phyloP scores from a whole-genome alignment of 53 echinoderm and acorn worm species.

The Arbacia lixula region DNA sequence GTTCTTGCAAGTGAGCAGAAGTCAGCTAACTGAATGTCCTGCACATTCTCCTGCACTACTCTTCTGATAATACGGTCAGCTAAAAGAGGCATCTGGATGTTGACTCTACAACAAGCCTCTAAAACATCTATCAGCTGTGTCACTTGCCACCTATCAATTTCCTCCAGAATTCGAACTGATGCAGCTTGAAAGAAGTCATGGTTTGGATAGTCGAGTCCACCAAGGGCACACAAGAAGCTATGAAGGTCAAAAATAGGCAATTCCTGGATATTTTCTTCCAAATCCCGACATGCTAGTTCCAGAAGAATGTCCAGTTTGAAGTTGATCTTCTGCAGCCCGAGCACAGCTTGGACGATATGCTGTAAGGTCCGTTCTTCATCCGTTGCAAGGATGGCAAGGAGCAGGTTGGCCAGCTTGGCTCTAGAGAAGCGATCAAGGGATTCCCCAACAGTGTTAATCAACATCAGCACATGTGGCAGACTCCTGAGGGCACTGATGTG shows the following conservation, averaged over 20 bases:
- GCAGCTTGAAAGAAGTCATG: slow-evolving; percentile 31
- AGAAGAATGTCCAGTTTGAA: slow-evolving; percentile 34
- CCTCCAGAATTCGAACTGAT: slow-evolving; percentile 22
- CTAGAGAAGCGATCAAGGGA: not conserved
- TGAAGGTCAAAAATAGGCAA: not conserved
- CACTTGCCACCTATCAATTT: slow-evolving; percentile 1
- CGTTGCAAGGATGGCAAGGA: slow-evolving; percentile 26
- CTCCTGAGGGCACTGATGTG: not conserved
- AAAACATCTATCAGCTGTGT: slow-evolving; percentile 10
- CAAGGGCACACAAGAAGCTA: slow-evolving; percentile 11
- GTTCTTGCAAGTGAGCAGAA: not conserved
- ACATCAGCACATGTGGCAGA: not conserved
- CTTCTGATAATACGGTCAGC: slow-evolving; percentile 9
- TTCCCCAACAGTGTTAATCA: slow-evolving; percentile 1
- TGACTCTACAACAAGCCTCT: not conserved
- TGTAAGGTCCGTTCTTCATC: slow-evolving; percentile 32
- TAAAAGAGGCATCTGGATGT: slow-evolving; percentile 23
- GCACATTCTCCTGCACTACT: slow-evolving; percentile 5
- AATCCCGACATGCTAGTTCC: slow-evolving; percentile 21
- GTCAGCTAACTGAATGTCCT: no score
- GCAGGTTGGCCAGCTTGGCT: slow-evolving; percentile 40
- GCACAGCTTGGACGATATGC: slow-evolving; percentile 12
- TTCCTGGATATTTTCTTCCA: not conserved
- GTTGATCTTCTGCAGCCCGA: slow-evolving; percentile 11
- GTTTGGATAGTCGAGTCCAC: not conserved